Conservation (phyloP, 1,140 invertebrate genomes). For the Lanistes nyassanus region DNA sequence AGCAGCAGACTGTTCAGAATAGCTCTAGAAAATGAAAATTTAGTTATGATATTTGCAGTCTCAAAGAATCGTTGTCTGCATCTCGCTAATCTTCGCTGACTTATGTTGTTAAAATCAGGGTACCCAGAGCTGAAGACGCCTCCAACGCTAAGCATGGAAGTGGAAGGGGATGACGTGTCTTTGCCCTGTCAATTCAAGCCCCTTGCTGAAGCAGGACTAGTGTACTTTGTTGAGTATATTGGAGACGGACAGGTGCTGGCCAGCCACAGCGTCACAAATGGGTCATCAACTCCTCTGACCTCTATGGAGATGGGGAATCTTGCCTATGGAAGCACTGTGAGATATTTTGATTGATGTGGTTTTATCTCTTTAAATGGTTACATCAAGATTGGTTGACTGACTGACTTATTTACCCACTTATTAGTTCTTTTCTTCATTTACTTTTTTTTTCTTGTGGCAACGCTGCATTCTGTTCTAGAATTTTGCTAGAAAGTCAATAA, state of each 20-base stretch:
- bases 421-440: neutral
- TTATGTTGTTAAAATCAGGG: conserved; percentile 15
- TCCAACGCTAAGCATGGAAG: conserved; percentile 14
- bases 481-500: no score
- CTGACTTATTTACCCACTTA: neutral
- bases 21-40: no score
- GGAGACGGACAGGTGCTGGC: conserved; percentile 23
- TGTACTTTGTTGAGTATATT: conserved; percentile 31
- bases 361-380: no score
- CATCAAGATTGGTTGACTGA: neutral
- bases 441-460: no score
- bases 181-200: conserved; percentile 36
- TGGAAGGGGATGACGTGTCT: conserved; percentile 23
- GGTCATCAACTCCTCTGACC: neutral
- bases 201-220: conserved; percentile 25
- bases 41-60: no score
- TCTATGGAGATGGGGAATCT: conserved; percentile 23
- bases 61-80: no score
- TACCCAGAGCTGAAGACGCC: conserved; percentile 22
- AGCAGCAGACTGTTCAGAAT: no score
- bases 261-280: neutral
- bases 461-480: no score
- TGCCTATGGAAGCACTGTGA: conserved; percentile 20
- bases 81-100: neutral
- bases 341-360: no score